These are phyloP conservation scores for Hydractinia symbiolongicarpus DNA, from an alignment of 30 jellyfish, hydroid and myxozoan species.

Conservation along the genomic window DNA sequence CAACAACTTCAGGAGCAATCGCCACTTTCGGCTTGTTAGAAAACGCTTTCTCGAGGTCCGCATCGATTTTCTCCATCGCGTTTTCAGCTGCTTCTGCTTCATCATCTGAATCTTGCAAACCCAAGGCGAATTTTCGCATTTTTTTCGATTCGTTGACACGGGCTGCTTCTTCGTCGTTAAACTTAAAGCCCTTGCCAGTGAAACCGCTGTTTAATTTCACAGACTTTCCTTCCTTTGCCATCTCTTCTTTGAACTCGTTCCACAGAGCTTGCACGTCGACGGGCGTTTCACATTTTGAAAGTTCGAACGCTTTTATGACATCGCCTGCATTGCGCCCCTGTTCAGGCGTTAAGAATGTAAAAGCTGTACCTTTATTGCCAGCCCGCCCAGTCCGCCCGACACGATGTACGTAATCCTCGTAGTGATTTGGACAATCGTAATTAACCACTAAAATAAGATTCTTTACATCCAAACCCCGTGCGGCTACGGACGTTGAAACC, in stretches of 20 bases:
- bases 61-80: slow-evolving; percentile 94
- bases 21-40: slow-evolving; percentile 82
- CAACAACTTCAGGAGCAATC: slow-evolving; percentile 90
- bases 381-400: slow-evolving; percentile 99
- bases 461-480: slow-evolving; percentile 99
- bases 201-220: slow-evolving; percentile 75
- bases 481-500: slow-evolving; percentile 99
- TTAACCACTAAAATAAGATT: slow-evolving; percentile 77
- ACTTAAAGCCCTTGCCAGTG: slow-evolving; percentile 93
- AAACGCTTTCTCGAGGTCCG: slow-evolving; percentile 88
- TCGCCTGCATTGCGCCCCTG: slow-evolving; percentile 92
- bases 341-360: slow-evolving; percentile 85
- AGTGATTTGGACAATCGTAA: slow-evolving; percentile 98
- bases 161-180: slow-evolving; percentile 90
- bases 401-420: slow-evolving; percentile 97
- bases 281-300: slow-evolving; percentile 64
- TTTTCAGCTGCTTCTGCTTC: slow-evolving; percentile 99
- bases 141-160: slow-evolving; percentile 73
- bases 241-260: slow-evolving; percentile 62
- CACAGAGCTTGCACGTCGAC: slow-evolving; percentile 53
- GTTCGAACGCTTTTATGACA: slow-evolving; percentile 77
- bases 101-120: slow-evolving; percentile 98
- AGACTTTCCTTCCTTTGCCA: slow-evolving; percentile 77
- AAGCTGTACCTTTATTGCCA: slow-evolving; percentile 96
- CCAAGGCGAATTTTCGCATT: slow-evolving; percentile 91